Evolutionary conservation across 2,113 vertebrate species (phyloP).

Genomic region (Pachyramphus minor): DNA sequence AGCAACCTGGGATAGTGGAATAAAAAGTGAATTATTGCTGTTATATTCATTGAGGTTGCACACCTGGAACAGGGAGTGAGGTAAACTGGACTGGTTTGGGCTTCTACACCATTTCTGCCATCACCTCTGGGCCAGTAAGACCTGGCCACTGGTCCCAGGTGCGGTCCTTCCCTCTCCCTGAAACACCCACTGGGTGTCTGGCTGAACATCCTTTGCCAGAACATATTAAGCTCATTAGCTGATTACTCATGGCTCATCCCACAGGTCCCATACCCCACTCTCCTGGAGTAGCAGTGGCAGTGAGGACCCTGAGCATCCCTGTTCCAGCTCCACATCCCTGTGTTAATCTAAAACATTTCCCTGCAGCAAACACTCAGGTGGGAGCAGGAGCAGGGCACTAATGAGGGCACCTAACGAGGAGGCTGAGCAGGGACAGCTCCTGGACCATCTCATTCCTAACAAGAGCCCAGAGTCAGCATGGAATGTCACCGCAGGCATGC

Average conservation of each 20-base stretch:
- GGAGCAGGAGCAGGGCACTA: background rate
- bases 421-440: background rate
- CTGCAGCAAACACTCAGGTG: background rate
- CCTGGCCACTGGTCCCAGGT: background rate
- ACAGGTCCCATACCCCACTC: no score
- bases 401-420: background rate
- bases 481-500: background rate
- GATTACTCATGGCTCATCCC: background rate
- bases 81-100: background rate
- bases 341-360: background rate
- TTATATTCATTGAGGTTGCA: background rate
- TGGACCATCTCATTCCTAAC: background rate
- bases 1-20: accelerated
- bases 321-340: background rate
- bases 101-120: background rate
- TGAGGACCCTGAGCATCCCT: background rate
- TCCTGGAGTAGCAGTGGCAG: background rate
- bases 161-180: background rate
- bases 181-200: background rate
- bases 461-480: background rate
- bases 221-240: background rate
- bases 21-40: background rate
- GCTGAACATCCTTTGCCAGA: background rate
- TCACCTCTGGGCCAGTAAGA: background rate
- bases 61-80: background rate